Evolutionary conservation across 1,140 invertebrate species (phyloP).

Genomic region (Drosophila bocqueti): DNA sequence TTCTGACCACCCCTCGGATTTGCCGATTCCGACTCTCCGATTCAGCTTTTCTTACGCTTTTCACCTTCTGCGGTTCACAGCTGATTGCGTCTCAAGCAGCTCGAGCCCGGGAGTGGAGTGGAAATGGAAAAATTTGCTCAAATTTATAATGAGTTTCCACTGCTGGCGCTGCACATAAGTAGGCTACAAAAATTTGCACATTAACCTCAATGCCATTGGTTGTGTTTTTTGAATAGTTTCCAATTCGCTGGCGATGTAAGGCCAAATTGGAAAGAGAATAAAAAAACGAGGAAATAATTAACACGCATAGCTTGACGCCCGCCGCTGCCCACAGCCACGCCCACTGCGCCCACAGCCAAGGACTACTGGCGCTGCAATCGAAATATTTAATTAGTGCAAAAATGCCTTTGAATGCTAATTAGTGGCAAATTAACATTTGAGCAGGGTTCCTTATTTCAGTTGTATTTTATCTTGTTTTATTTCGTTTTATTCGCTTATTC

Average conservation of each 20-base stretch:
- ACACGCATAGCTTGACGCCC: slow-evolving; percentile 48
- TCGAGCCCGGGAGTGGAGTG: slow-evolving; percentile 39
- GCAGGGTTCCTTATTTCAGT: slow-evolving; percentile 30
- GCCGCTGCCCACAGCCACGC: slow-evolving; percentile 13
- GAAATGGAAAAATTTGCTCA: slow-evolving; percentile 60
- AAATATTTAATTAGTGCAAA: slow-evolving; percentile 83
- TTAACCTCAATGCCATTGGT: slow-evolving; percentile 59
- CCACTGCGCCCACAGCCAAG: slow-evolving; percentile 12
- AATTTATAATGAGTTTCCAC: slow-evolving; percentile 75
- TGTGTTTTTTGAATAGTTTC: slow-evolving; percentile 70
- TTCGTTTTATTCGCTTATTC: slow-evolving; percentile 5
- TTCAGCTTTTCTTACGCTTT: slow-evolving; percentile 60
- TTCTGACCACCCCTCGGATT: slow-evolving; percentile 18
- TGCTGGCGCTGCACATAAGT: slow-evolving; percentile 57
- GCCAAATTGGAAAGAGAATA: slow-evolving; percentile 45
- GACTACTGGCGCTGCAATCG: slow-evolving; percentile 66
- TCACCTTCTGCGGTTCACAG: slow-evolving; percentile 75
- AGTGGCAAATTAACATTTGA: slow-evolving; percentile 82
- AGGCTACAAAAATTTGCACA: slow-evolving; percentile 65
- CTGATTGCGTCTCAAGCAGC: slow-evolving; percentile 76
- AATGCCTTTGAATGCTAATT: slow-evolving; percentile 83
- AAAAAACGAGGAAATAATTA: slow-evolving; percentile 59
- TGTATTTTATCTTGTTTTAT: slow-evolving; percentile 35
- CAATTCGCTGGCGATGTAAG: slow-evolving; percentile 70
- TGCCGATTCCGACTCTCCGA: slow-evolving; percentile 3